These are phyloP conservation scores for Calyptomena viridis DNA, from an alignment of 2,113 vertebrate genomes.

Conservation along the genomic window DNA sequence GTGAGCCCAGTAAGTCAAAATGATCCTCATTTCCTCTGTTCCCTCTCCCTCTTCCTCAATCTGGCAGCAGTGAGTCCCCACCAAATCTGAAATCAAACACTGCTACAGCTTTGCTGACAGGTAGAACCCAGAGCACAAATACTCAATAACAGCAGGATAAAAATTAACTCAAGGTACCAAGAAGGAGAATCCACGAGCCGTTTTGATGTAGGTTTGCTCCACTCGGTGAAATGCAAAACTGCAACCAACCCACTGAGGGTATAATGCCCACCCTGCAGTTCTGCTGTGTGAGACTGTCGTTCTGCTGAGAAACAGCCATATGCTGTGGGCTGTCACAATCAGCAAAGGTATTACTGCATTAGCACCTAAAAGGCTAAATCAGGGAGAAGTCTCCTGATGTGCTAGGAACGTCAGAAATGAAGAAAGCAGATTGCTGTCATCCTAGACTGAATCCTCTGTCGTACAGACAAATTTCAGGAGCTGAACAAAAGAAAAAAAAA, in stretches of 20 bases:
- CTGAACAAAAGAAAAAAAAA: not conserved
- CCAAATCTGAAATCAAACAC: not conserved
- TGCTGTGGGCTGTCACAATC: not conserved
- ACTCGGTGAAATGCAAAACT: not conserved
- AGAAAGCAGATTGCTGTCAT: not conserved
- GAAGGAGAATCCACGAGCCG: not conserved
- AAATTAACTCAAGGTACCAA: not conserved
- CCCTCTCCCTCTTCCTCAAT: not conserved
- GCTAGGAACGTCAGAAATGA: not conserved
- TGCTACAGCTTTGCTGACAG: not conserved
- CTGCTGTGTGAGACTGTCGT: not conserved
- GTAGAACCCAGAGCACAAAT: not conserved
- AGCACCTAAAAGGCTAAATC: not conserved
- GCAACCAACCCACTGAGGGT: not conserved
- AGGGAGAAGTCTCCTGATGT: not conserved
- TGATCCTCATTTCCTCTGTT: not conserved
- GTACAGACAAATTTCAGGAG: not conserved
- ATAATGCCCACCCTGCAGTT: not conserved
- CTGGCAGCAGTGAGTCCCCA: not conserved
- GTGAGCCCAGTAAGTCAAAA: not conserved
- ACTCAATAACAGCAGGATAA: not conserved
- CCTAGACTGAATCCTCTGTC: not conserved
- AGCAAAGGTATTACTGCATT: conserved; percentile 7
- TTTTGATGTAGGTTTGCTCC: not conserved
- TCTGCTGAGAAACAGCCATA: not conserved